These are phyloP conservation scores for Gibbula magus DNA, from an alignment of 2,888 invertebrate species.

Conservation along the genomic window DNA sequence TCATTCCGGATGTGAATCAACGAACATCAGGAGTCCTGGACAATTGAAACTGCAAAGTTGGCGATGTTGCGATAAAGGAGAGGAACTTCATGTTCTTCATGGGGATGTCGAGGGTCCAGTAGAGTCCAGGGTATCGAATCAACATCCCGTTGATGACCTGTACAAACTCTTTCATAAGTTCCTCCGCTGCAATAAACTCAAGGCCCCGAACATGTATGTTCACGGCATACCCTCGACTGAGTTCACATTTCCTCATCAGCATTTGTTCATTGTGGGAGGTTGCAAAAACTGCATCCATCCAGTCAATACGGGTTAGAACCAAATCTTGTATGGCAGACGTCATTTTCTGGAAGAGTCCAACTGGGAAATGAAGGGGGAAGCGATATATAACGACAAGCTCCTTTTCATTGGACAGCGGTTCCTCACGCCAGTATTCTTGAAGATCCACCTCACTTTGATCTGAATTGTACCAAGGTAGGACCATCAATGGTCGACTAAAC, in stretches of 20 bases:
- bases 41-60: slow-evolving; percentile 22
- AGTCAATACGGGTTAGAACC: slow-evolving; percentile 64
- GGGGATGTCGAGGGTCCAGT: slow-evolving; percentile 52
- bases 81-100: slow-evolving; percentile 29
- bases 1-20: too few species aligned
- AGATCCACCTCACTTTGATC: slow-evolving; percentile 42
- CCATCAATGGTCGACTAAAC: slow-evolving; percentile 60
- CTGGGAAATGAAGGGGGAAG: slow-evolving; percentile 59
- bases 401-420: slow-evolving; percentile 36
- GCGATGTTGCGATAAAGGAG: slow-evolving; percentile 15
- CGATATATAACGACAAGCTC: slow-evolving; percentile 45
- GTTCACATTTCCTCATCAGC: slow-evolving; percentile 41
- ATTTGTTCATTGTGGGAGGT: slow-evolving; percentile 54
- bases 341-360: slow-evolving; percentile 62
- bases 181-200: slow-evolving; percentile 42
- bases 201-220: slow-evolving; percentile 38
- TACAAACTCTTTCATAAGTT: slow-evolving; percentile 52
- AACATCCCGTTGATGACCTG: slow-evolving; percentile 54
- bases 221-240: slow-evolving; percentile 20
- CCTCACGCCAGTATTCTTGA: slow-evolving; percentile 55
- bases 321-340: slow-evolving; percentile 60
- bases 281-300: slow-evolving; percentile 64
- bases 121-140: slow-evolving; percentile 53
- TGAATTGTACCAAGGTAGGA: slow-evolving; percentile 69
- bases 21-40: not conserved